A percentile compares a stretch with the other conserved stretches of the same genome.
Evolutionary conservation across 2,113 vertebrate species (phyloP).

Genomic region (Brienomyrus longianalis): DNA sequence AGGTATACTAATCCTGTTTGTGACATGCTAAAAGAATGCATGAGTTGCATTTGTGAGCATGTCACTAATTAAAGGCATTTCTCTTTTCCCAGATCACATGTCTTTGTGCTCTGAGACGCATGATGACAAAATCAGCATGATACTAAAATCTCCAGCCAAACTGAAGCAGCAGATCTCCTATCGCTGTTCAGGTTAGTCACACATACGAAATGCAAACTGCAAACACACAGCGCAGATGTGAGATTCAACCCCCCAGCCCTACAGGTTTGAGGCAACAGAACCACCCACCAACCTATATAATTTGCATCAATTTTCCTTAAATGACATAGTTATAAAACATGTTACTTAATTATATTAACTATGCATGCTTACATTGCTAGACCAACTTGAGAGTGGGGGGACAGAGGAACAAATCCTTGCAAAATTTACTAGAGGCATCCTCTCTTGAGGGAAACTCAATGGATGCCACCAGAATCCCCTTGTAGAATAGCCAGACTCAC

Average conservation of each 20-base stretch:
- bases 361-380: neutral
- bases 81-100: conserved; percentile 27
- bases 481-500: neutral
- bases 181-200: conserved; percentile 49
- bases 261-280: neutral
- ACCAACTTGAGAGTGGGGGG: neutral
- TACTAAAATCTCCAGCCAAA: conserved; percentile 10
- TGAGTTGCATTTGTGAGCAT: neutral
- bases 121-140: conserved; percentile 24
- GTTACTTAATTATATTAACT: neutral
- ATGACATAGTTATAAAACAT: neutral
- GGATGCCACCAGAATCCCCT: neutral
- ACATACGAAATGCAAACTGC: neutral
- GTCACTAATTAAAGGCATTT: neutral
- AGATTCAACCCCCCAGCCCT: neutral
- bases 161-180: conserved; percentile 3
- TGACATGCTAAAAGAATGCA: neutral
- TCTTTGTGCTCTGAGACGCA: conserved; percentile 40
- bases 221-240: neutral
- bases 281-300: neutral
- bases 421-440: neutral
- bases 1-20: neutral
- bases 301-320: neutral
- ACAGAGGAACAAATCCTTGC: neutral
- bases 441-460: neutral